These are phyloP conservation scores for Himalopsyche kuldschensis DNA, from an alignment of 2,888 invertebrate species.

Conservation along the genomic window DNA sequence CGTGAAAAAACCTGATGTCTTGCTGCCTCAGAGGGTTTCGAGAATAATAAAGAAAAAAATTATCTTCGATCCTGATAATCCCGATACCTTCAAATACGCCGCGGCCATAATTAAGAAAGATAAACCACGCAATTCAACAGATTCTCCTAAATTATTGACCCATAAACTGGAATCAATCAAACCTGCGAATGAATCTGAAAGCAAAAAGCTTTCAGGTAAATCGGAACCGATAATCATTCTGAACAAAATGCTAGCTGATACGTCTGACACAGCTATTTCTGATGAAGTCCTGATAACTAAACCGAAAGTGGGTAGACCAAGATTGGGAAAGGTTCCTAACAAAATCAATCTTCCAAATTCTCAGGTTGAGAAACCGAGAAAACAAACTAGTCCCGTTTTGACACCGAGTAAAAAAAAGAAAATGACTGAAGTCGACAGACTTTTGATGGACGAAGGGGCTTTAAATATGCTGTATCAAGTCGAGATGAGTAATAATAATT, in stretches of 20 bases:
- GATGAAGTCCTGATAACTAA: background rate
- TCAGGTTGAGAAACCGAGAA: background rate
- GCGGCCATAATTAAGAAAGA: conserved; percentile 42
- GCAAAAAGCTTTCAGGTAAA: background rate
- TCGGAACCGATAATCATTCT: no score
- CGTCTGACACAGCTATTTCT: background rate
- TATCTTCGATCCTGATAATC: conserved; percentile 73
- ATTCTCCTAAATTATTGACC: conserved; percentile 6
- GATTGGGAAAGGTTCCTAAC: background rate
- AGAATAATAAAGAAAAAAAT: conserved; percentile 72
- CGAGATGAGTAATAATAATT: conserved; percentile 51
- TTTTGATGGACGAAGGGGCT: conserved; percentile 84
- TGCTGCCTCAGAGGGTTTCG: conserved; percentile 45
- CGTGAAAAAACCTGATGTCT: background rate
- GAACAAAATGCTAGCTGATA: background rate
- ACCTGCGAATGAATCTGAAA: background rate
- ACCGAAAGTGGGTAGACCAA: background rate
- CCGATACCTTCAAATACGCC: conserved; percentile 52
- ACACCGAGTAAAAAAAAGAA: conserved; percentile 55
- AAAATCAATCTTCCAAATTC: background rate
- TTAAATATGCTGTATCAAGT: conserved; percentile 83
- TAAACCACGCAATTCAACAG: conserved; percentile 20
- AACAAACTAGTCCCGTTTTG: background rate
- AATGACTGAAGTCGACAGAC: conserved; percentile 71
- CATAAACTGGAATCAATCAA: background rate